phyloP scores from a whole-genome alignment of 1,140 invertebrate genomes.

The Oreohelix idahoensis region DNA sequence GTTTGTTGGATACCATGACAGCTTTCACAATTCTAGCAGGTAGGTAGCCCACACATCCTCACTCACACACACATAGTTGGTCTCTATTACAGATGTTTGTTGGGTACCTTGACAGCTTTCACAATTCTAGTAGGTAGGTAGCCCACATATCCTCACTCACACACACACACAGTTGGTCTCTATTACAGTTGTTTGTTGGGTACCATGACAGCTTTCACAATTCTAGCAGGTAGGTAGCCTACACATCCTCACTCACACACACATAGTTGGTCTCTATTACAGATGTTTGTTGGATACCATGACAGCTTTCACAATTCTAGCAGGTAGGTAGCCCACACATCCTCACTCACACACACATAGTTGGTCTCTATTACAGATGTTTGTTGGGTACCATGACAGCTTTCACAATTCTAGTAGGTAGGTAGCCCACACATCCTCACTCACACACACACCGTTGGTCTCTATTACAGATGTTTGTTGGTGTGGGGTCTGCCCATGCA shows the following conservation, averaged over 20 bases:
- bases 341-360: too few relatives aligned
- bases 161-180: too few relatives aligned
- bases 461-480: slow-evolving; percentile 64
- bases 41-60: too few relatives aligned
- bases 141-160: too few relatives aligned
- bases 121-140: slow-evolving; percentile 56
- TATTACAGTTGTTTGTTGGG: slow-evolving; percentile 63
- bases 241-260: too few relatives aligned
- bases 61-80: too few relatives aligned
- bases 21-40: slow-evolving; percentile 51
- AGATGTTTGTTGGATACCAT: slow-evolving; percentile 56
- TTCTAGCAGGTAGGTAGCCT: slow-evolving; percentile 56
- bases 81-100: slow-evolving; percentile 61
- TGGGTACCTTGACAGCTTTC: slow-evolving; percentile 53
- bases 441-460: too few relatives aligned
- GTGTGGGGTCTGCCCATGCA: too few relatives aligned
- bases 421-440: too few relatives aligned
- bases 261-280: slow-evolving; percentile 67
- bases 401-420: slow-evolving; percentile 55
- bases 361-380: slow-evolving; percentile 64
- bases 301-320: slow-evolving; percentile 50
- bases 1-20: too few relatives aligned
- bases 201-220: slow-evolving; percentile 48
- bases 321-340: slow-evolving; percentile 55
- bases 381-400: slow-evolving; percentile 56